Evolutionary conservation across 2,113 vertebrate species (phyloP).

Genomic region (Clinocottus analis): DNA sequence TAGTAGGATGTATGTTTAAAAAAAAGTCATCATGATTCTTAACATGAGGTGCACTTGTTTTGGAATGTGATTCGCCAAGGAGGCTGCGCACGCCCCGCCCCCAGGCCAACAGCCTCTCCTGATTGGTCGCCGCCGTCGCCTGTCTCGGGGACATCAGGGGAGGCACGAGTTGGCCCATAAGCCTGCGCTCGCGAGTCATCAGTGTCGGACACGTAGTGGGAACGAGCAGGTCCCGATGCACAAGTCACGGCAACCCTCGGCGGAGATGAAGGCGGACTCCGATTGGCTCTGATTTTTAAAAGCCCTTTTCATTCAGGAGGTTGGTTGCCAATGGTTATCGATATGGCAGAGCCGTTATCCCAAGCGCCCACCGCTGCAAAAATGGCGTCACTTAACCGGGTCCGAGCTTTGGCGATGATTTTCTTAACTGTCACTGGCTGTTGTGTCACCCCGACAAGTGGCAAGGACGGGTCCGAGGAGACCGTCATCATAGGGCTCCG

Average conservation of each 20-base stretch:
- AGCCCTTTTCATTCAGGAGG: slow-evolving; percentile 83
- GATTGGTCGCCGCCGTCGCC: slow-evolving; percentile 79
- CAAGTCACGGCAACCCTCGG: slow-evolving; percentile 82
- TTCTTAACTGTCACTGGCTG: slow-evolving; percentile 84
- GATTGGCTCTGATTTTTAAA: slow-evolving; percentile 84
- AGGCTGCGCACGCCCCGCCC: slow-evolving; percentile 73
- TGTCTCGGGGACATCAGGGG: slow-evolving; percentile 76
- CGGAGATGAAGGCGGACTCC: slow-evolving; percentile 86
- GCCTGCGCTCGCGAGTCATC: slow-evolving; percentile 76
- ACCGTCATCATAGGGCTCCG: slow-evolving; percentile 94
- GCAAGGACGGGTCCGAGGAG: slow-evolving; percentile 87
- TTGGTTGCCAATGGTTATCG: slow-evolving; percentile 83
- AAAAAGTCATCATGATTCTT: slow-evolving; percentile 79
- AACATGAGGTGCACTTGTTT: slow-evolving; percentile 81
- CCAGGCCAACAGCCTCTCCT: background rate
- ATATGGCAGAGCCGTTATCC: slow-evolving; percentile 90
- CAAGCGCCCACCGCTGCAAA: slow-evolving; percentile 89
- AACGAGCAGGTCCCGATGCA: slow-evolving; percentile 83
- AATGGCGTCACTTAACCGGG: slow-evolving; percentile 92
- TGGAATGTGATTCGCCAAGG: slow-evolving; percentile 76
- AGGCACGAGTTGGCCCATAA: slow-evolving; percentile 84
- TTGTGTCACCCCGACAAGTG: slow-evolving; percentile 85
- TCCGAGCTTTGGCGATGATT: slow-evolving; percentile 87
- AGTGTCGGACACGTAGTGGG: slow-evolving; percentile 83
- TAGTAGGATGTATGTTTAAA: slow-evolving; percentile 42